Conservation (phyloP, 2,888 invertebrate genomes). For the Erynnis tages region DNA sequence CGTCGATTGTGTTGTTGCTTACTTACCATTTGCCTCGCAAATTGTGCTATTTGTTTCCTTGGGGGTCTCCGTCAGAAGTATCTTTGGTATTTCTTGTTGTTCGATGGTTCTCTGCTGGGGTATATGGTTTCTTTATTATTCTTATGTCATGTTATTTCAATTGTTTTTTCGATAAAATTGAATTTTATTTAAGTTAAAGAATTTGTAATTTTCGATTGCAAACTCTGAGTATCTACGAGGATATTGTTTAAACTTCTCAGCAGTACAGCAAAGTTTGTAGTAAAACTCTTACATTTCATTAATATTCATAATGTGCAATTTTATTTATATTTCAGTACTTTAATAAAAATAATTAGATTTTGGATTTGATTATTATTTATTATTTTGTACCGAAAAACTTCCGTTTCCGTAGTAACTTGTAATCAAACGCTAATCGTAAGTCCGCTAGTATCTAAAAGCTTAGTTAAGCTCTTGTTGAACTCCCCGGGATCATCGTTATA, state of each 20-base stretch:
- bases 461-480: constrained; percentile 10
- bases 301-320: too few relatives aligned
- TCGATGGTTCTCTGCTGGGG: background rate
- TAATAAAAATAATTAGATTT: background rate
- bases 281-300: too few relatives aligned
- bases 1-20: constrained; percentile 23
- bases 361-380: background rate
- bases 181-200: too few relatives aligned
- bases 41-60: constrained; percentile 24
- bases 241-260: too few relatives aligned
- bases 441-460: constrained; percentile 3
- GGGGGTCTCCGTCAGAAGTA: constrained; percentile 14
- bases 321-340: too few relatives aligned
- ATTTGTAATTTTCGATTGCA: too few relatives aligned
- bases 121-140: background rate
- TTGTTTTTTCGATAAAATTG: too few relatives aligned
- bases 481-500: constrained; percentile 5
- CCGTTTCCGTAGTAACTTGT: background rate
- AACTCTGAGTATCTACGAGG: too few relatives aligned
- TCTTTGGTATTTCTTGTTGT: background rate
- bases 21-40: constrained; percentile 18
- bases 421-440: constrained; percentile 8
- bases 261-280: too few relatives aligned
- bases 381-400: background rate
- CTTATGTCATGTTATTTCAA: background rate